These are phyloP conservation scores for Tetranychus truncatus DNA, from an alignment of 2,888 invertebrate species.

Conservation along the genomic window DNA sequence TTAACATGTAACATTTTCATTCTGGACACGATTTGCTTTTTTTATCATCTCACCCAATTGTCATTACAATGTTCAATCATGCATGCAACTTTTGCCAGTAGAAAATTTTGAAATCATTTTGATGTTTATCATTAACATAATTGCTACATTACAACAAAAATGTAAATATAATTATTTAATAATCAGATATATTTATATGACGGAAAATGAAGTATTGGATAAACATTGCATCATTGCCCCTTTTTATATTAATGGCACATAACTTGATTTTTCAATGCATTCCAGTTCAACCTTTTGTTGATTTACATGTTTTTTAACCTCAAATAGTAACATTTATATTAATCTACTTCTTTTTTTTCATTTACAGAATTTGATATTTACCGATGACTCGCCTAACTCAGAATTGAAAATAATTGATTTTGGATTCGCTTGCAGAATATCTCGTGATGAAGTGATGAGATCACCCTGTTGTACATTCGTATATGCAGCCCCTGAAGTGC, in stretches of 20 bases:
- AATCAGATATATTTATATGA: not conserved
- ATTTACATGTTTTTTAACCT: not conserved
- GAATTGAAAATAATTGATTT: constrained; percentile 82
- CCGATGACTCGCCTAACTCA: constrained; percentile 39
- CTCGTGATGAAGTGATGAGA: constrained; percentile 41
- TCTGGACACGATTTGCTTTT: too few species aligned
- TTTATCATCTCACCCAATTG: too few species aligned
- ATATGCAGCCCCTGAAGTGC: constrained; percentile 87
- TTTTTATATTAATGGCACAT: not conserved
- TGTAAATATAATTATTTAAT: too few species aligned
- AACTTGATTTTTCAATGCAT: not conserved
- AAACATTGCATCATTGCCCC: not conserved
- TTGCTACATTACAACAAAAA: too few species aligned
- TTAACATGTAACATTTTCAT: too few species aligned
- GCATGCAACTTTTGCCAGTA: too few species aligned
- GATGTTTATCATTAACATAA: too few species aligned
- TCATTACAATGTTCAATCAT: too few species aligned
- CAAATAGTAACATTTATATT: not conserved
- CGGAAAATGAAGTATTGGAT: not conserved
- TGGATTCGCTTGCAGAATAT: constrained; percentile 64
- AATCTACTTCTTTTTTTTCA: constrained; percentile 5
- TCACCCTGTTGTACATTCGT: constrained; percentile 85
- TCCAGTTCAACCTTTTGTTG: constrained; percentile 5
- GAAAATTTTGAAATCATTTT: too few species aligned
- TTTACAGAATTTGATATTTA: constrained; percentile 47